Base-by-base conservation (phyloP, 2,113 vertebrate genomes). In the Dissostichus mawsoni region DNA sequence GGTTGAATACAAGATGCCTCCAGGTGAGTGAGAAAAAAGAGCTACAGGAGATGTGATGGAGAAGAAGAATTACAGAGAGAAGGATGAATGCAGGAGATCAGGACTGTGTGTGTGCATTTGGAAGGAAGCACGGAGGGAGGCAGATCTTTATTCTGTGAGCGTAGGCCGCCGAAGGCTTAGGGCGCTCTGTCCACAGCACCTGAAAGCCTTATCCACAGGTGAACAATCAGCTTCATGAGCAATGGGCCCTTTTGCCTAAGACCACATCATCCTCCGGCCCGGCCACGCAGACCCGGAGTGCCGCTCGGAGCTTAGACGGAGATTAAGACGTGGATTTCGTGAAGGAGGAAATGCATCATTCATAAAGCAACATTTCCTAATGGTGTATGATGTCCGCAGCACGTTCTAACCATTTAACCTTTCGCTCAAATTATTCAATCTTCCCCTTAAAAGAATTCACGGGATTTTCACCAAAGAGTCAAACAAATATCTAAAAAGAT, bases 161-260 rank as follows among this genome's bases (percentile, higher is more conserved):
- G 76, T 77, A 6, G 62, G 76, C 74, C 10, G 63, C 51, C 41
- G 12, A 66, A n/a, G 86, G 87, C 89, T 91, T 87, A 84, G 74
- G 62, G 58, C 79, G 89, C 80, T 85, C 61, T 80, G 88, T 87
- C 87, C 58, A 48, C 75, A 48, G 61, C 82, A 87, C 88, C 83
- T 89, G 84, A 88, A 92, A 89, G 90, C 90, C 87, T 89, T 87
- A 89, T 89, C 91, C 92, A 91, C 91, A 91, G 88, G 90, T 93
- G 93, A 87, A 92, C 90, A 89, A 94, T 94, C 93, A 92, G 87
- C 84, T 85, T 86, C 86, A 89, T 93, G 89, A 94, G 92, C 90
- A 92, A 92, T 58, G 79, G 81, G 71, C 85, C 76, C 92, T 90
- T 91, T 82, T 91, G 73, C 87, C 82, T 82, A 91, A 92, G 73